Conservation (phyloP, 2,113 vertebrate species). For the Proteles cristata region DNA sequence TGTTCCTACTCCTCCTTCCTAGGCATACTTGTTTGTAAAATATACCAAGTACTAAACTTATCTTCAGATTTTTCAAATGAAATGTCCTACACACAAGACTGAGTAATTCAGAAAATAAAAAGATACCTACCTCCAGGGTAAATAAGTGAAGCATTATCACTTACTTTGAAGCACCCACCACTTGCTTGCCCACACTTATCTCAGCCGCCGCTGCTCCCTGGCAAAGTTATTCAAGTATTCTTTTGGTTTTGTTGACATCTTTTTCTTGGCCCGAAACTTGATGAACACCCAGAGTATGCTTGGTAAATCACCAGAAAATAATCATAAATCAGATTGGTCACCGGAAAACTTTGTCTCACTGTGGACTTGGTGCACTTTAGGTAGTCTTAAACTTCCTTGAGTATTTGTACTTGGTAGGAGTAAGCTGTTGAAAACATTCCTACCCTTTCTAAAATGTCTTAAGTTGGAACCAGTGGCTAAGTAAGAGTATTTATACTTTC, state of each 20-base stretch:
- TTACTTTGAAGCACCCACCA: background rate
- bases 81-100: background rate
- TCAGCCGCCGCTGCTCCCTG: background rate
- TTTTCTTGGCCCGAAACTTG: background rate
- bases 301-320: background rate
- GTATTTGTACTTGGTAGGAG: background rate
- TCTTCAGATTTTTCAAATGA: background rate
- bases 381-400: background rate
- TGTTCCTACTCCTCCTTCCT: background rate
- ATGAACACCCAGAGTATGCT: background rate
- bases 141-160: background rate
- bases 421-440: background rate
- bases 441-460: background rate
- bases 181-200: background rate
- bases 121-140: background rate
- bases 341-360: background rate
- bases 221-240: background rate
- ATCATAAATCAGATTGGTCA: background rate
- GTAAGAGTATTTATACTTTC: background rate
- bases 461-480: background rate
- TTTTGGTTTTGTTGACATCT: background rate
- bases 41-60: background rate
- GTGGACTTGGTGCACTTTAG: background rate
- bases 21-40: background rate
- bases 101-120: background rate